Evolutionary conservation across 1,140 invertebrate genomes (phyloP), one percentile per base, ranked within the genome.

Genomic region (Oryzaephilus surinamensis): DNA sequence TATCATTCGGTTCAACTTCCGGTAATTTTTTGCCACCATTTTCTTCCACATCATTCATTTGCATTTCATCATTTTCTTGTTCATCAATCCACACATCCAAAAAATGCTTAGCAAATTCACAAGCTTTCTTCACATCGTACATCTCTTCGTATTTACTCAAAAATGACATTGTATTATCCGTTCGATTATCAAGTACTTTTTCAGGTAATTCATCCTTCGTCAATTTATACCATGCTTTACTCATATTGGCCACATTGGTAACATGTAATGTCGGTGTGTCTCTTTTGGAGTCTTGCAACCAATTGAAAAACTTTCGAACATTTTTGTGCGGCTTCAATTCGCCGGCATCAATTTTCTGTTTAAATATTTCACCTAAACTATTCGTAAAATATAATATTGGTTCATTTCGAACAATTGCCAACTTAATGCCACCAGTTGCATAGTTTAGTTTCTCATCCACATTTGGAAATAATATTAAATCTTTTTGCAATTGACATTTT

Each of bases 21-120:
- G 19, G 7, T 15, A 18, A 14, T 12, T 20, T 6, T 12, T 16
- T 19, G 1, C 30, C n/a, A 10, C 16, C 18, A 2, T 39, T 30
- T 23, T 43, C 18, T 10, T 39, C 37, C 11, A 26, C 12, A n/a
- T n/a, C n/a, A n/a, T n/a, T n/a, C n/a, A n/a, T n/a, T n/a, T n/a
- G n/a, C n/a, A n/a, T n/a, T n/a, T n/a, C 41, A 10, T 28, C 32
- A 6, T 24, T 32, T 26, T 28, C 17, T 4, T 34, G 21, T 10
- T 12, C 19, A 15, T 44, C 36, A 0, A 32, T 30, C 42, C 42
- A 44, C 16, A 44, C 34, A 14, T 44, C 37, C 4, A 44, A 24
- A 30, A 44, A 44, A 6, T 19, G 17, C 13, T 31, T 26, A 4
- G 36, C 42, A 27, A 44, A 40, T 5, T 37, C 37, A 31, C 28